Base-by-base conservation (phyloP, 2,888 invertebrate species). In the Cephus runcator region DNA sequence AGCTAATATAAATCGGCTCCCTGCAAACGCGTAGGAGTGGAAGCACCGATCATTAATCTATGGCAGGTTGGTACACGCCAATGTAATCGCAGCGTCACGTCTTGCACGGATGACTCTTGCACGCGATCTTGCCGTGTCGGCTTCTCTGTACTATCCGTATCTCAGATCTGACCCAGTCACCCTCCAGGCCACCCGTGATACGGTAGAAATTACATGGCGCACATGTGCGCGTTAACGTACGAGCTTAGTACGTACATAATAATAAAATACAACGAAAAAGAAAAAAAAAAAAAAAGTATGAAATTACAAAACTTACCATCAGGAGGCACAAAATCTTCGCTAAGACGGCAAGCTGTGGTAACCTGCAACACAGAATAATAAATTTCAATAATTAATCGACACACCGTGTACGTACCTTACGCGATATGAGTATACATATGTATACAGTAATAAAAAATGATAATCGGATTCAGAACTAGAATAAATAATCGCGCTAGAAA, bases 291-390 rank as follows among this genome's bases (percentile, higher is more conserved):
- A 34, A 3, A 35, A 12, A 3, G 33, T 30, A 69, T 30, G 4
- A 33, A 77, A 35, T 35, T 35, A 69, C 31, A 81, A 76, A 80
- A 94, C 95, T 95, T 91, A 96, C 96, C 96, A 96, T 96, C 95
- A 96, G 95, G 95, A 96, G 95, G 95, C 95, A 96, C 95, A 96
- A 95, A 95, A 96, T 95, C 95, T 96, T 96, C 94, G 95, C 96
- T 95, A 95, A 95, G 95, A 96, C 95, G 95, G 96, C 95, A 95
- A 96, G 95, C 95, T 96, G 95, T 96, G 95, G 95, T 96, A 96
- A 95, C 96, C 96, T 96, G 94, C n/a, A 95, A 95, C 90, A 89
- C 87, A 87, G 79, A 86, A 85, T 82, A 80, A 81, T 73, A 82
- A 30, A 40, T 69, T 11, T 69, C 69, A 30, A 69, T 69, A 30